These are phyloP conservation scores for Tenebrio molitor DNA, from an alignment of 1,140 invertebrate genomes.

Conservation along the genomic window DNA sequence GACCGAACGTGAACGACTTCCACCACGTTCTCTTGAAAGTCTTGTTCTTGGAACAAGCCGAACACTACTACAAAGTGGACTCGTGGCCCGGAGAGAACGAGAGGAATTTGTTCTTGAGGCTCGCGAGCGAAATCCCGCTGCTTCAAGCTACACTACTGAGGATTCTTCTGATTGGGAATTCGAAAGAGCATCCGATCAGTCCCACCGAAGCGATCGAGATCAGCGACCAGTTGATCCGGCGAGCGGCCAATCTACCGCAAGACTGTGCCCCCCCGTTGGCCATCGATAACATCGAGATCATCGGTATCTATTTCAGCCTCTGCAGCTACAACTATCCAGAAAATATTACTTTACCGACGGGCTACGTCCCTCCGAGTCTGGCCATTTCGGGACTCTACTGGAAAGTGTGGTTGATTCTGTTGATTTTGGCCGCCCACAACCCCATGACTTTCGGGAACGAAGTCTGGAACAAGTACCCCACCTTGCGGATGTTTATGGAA, in stretches of 20 bases:
- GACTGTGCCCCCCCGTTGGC: conserved; percentile 77
- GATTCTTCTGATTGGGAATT: conserved; percentile 86
- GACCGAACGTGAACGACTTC: conserved; percentile 80
- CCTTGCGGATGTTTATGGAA: conserved; percentile 92
- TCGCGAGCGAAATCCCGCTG: conserved; percentile 90
- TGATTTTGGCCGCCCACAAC: conserved; percentile 94
- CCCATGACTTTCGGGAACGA: conserved; percentile 86
- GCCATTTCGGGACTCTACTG: conserved; percentile 94
- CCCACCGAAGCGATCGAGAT: conserved; percentile 89
- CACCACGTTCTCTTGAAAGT: conserved; percentile 88
- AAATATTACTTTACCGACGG: conserved; percentile 88
- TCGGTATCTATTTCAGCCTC: conserved; percentile 91
- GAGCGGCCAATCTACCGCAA: conserved; percentile 82
- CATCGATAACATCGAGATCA: conserved; percentile 87
- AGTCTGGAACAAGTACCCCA: conserved; percentile 94
- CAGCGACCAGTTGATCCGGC: conserved; percentile 85
- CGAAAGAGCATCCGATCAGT: conserved; percentile 86
- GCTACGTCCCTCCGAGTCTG: conserved; percentile 88
- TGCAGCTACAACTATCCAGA: conserved; percentile 94
- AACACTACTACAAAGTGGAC: conserved; percentile 92
- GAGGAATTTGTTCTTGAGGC: conserved; percentile 80
- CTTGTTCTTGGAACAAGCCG: conserved; percentile 86
- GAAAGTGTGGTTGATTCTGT: conserved; percentile 93
- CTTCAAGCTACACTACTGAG: conserved; percentile 86
- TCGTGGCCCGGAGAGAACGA: conserved; percentile 95